Evolutionary conservation across 2,113 vertebrate genomes (phyloP), one percentile per base, ranked within the genome.

Genomic region (Tupaia tana): DNA sequence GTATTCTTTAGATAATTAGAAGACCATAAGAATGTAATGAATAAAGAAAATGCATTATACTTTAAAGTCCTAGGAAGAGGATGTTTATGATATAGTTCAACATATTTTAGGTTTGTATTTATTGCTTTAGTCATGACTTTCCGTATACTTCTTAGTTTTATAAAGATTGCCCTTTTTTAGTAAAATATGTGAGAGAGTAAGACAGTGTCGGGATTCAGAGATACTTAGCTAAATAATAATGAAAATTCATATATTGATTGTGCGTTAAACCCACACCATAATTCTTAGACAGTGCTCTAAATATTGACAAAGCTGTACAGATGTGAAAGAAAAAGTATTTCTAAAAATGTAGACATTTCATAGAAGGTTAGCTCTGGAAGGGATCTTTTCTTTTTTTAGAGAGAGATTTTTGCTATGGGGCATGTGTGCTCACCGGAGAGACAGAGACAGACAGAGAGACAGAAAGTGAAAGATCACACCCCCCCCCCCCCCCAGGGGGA

Each of bases 311-410:
- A 87, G n/a, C 78, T 96, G 19, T 93, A 88, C 9, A 64, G 52
- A 88, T 84, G 11, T 89, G 84, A 97, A 94, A 92, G 74, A 88
- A 86, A 95, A 90, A 83, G 13, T 84, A 69, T 43, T 92, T 96
- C 67, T 95, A 95, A 89, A 96, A 81, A 22, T 94, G 34, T 84
- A 95, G 91, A 77, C 89, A 91, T 96, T 95, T 86, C 25, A 34
- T 75, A 63, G 89, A 86, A 86, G 63, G 31, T 93, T 90, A 81
- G 31, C 70, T 1, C 20, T 87, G 71, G 66, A 91, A 64, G 54
- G 15, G 58, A 81, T 95, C 27, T 92, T 91, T 43, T 43, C 43
- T 43, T 43, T 43, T 43, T 43, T 43, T 43, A 43, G 43, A 43
- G 43, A 43, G 43, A 43, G 43, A 43, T 43, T 43, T 43, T 43